phyloP scores from a whole-genome alignment of 2,797 vertebrate genomes.

The Gobio occitaniae region DNA sequence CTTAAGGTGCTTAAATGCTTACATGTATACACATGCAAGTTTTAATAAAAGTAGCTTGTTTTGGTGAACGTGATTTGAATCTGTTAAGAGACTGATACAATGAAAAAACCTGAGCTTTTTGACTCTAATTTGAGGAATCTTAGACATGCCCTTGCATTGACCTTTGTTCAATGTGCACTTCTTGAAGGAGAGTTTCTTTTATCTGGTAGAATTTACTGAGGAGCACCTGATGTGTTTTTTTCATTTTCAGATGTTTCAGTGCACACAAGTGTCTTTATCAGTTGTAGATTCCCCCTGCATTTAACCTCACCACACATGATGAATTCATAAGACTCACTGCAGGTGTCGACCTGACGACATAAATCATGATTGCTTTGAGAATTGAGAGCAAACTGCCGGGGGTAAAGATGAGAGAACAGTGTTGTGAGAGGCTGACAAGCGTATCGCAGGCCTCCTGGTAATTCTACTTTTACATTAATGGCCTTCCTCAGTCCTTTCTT shows the following conservation, averaged over 20 bases:
- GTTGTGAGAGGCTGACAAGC: background rate
- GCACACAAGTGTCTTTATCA: background rate
- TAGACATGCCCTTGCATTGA: background rate
- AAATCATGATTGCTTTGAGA: constrained; percentile 25
- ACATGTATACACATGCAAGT: background rate
- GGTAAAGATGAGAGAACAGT: constrained; percentile 4
- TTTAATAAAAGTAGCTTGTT: background rate
- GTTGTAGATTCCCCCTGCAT: background rate
- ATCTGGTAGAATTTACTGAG: background rate
- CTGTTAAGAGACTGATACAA: background rate
- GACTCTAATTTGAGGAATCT: background rate
- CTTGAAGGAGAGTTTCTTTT: background rate
- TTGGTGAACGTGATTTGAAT: background rate
- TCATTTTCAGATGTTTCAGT: background rate
- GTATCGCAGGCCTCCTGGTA: background rate
- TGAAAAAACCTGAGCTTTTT: background rate
- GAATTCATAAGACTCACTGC: constrained; percentile 16
- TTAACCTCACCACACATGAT: constrained; percentile 27
- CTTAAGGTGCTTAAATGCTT: background rate
- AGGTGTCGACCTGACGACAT: background rate
- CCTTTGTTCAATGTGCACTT: background rate
- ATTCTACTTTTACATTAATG: background rate
- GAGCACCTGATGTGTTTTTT: background rate
- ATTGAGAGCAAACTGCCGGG: constrained; percentile 10
- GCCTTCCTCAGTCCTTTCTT: background rate